Percentiles rank a stretch among this genome's conserved stretches.
phyloP scores from a whole-genome alignment of 1,140 invertebrate genomes.

The Chionoecetes opilio region DNA sequence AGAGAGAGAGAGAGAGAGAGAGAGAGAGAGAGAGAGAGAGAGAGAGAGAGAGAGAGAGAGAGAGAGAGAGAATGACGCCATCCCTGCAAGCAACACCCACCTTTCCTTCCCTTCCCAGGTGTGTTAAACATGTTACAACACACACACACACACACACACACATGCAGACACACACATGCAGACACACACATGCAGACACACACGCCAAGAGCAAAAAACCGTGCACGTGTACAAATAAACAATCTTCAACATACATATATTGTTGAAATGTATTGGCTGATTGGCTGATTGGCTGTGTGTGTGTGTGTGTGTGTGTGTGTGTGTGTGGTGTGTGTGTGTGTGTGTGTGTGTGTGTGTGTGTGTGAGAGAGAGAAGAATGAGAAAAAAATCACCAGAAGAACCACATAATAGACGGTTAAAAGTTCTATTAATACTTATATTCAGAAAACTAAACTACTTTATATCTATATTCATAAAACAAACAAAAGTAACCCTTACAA shows the following conservation, averaged over 20 bases:
- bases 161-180: too few species aligned
- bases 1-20: constrained; percentile 27
- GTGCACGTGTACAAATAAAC: not conserved
- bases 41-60: constrained; percentile 27
- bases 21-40: constrained; percentile 17
- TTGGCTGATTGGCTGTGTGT: too few species aligned
- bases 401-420: too few species aligned
- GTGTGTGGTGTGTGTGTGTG: too few species aligned
- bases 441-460: too few species aligned
- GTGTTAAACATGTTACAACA: too few species aligned
- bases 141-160: too few species aligned
- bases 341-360: not conserved
- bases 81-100: not conserved
- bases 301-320: not conserved
- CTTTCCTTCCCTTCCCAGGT: too few species aligned
- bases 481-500: too few species aligned
- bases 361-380: not conserved
- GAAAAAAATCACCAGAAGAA: too few species aligned
- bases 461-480: too few species aligned
- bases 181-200: not conserved
- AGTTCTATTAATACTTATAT: too few species aligned
- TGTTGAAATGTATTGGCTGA: not conserved
- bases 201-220: not conserved
- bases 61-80: not conserved
- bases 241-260: constrained; percentile 21